These are phyloP conservation scores for Benthosema pterotum DNA, from an alignment of 2,797 vertebrate species.

Conservation along the genomic window DNA sequence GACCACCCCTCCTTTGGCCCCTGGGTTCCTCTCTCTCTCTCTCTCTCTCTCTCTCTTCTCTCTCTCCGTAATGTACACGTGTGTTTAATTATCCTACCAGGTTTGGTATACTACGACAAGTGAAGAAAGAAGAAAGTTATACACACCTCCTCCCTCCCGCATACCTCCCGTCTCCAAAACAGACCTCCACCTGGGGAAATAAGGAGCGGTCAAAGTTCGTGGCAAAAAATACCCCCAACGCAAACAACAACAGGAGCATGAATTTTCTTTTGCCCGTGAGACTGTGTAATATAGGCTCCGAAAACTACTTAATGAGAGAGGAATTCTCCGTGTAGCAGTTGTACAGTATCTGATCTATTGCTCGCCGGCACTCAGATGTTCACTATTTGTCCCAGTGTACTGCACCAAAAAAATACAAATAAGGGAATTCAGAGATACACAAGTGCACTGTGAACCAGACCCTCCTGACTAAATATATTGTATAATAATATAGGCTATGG, in stretches of 20 bases:
- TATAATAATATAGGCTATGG: conserved; percentile 42
- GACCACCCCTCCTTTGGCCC: conserved; percentile 29
- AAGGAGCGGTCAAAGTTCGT: conserved; percentile 50
- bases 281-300: neutral
- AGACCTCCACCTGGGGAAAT: conserved; percentile 55
- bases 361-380: neutral
- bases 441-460: conserved; percentile 6
- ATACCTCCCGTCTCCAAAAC: conserved; percentile 51
- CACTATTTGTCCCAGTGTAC: conserved; percentile 14
- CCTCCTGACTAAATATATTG: conserved; percentile 35
- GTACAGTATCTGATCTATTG: neutral
- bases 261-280: neutral
- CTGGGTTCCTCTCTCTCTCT: conserved; percentile 27
- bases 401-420: too few relatives aligned
- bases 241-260: conserved; percentile 8
- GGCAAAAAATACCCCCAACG: neutral
- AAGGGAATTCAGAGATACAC: neutral
- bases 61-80: conserved; percentile 35
- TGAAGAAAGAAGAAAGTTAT: conserved; percentile 46
- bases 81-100: conserved; percentile 50
- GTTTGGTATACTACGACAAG: conserved; percentile 51
- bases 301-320: neutral
- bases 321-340: neutral
- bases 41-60: too few relatives aligned
- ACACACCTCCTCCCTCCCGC: conserved; percentile 36